Conservation (phyloP, 92 coral and sea anemone species). For the Chrysogorgia sp. region DNA sequence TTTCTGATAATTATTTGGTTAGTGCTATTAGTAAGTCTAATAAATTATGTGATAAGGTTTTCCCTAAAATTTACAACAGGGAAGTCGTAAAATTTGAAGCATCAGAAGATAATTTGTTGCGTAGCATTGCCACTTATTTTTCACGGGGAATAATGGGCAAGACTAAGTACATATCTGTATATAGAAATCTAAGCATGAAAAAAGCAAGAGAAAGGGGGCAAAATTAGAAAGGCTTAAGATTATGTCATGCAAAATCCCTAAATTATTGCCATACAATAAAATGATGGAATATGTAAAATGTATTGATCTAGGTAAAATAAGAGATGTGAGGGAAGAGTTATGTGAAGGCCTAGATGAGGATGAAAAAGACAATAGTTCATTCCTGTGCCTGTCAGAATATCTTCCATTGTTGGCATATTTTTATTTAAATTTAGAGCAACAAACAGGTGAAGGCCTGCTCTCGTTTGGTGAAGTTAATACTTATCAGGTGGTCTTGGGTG, state of each 20-base stretch:
- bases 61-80: conserved; percentile 40
- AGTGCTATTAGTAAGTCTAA: background rate
- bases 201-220: background rate
- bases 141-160: conserved; percentile 51
- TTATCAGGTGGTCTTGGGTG: conserved; percentile 49
- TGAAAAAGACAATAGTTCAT: conserved; percentile 30
- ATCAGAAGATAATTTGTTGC: conserved; percentile 43
- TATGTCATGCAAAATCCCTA: conserved; percentile 27
- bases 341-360: conserved; percentile 42
- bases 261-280: conserved; percentile 43
- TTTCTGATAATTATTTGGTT: background rate
- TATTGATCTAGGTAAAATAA: conserved; percentile 34
- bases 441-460: conserved; percentile 22
- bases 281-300: conserved; percentile 34
- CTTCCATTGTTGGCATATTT: conserved; percentile 20
- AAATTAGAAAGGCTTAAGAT: conserved; percentile 16
- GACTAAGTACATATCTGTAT: conserved; percentile 43
- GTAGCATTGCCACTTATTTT: conserved; percentile 47
- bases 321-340: conserved; percentile 22
- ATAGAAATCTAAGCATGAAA: conserved; percentile 6
- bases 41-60: conserved; percentile 29
- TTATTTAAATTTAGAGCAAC: conserved; percentile 24
- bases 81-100: conserved; percentile 30
- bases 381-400: conserved; percentile 9
- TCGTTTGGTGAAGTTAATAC: conserved; percentile 38